Evolutionary conservation across 2,888 invertebrate species (phyloP), one percentile per base, ranked within the genome.

Genomic region (Lordiphosa fenestrarum): DNA sequence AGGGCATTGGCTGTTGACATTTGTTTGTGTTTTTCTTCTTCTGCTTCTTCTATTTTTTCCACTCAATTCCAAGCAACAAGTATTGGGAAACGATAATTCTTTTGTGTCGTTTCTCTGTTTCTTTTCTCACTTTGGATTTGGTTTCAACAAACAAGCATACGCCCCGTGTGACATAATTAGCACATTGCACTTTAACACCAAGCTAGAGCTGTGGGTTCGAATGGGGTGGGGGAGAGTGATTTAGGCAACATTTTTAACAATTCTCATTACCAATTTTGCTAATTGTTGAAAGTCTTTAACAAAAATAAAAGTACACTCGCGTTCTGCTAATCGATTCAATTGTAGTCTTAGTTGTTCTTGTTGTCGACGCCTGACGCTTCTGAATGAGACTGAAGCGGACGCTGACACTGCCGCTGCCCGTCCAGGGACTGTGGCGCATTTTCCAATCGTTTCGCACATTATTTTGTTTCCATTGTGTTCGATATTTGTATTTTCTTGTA

Each of bases 401-500:
- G 84, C 81, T 69, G 73, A 83, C 73, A 76, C 66, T 74, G 55
- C 63, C 52, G 54, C 51, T 41, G 47, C 61, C 52, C 41, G 54
- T 39, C 65, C 53, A 56, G 56, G 56, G 68, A 55, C 64, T 72
- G 80, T 65, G 68, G 71, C 77, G 82, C 78, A 69, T 84, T 63
- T 74, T 84, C 80, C 85, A 84, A 78, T 84, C 80, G 83, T 70
- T 80, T 80, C 85, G 78, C 80, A 80, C 83, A 70, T 82, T 80
- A 78, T 84, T 44, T 44, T 84, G 80, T 84, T 82, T 82, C 85
- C 84, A 82, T 82, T 80, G 83, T 82, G 80, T 84, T 84, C 85
- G 85, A 73, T 80, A 78, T 78, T 84, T 78, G 84, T 77, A 50
- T 78, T 77, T 78, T 77, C 82, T 84, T 78, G 69, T 82, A 77